phyloP scores from a whole-genome alignment of 2,888 invertebrate species.

The Scaptomyza caliginosa region DNA sequence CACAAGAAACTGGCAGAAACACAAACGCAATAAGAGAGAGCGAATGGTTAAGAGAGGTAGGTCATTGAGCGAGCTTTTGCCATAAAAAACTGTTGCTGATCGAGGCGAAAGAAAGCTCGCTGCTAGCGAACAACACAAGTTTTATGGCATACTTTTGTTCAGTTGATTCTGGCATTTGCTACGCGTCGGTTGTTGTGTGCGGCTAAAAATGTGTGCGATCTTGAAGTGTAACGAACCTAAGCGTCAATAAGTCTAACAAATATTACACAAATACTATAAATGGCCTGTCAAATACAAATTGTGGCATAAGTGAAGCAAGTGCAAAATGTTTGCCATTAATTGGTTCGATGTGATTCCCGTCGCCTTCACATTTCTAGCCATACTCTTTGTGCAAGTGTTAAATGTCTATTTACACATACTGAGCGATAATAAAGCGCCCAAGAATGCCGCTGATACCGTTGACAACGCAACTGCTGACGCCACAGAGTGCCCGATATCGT shows the following conservation, averaged over 20 bases:
- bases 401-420: slow-evolving; percentile 64
- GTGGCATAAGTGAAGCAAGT: slow-evolving; percentile 19
- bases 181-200: slow-evolving; percentile 33
- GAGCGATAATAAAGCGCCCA: slow-evolving; percentile 30
- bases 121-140: background rate
- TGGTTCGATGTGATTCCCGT: slow-evolving; percentile 79
- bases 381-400: slow-evolving; percentile 70
- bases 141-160: slow-evolving; percentile 31
- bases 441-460: slow-evolving; percentile 35
- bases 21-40: slow-evolving; percentile 1
- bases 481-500: slow-evolving; percentile 23
- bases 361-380: slow-evolving; percentile 57
- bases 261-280: slow-evolving; percentile 1
- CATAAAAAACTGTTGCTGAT: slow-evolving; percentile 35
- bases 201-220: slow-evolving; percentile 21
- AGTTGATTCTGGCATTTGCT: slow-evolving; percentile 51
- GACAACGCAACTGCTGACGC: slow-evolving; percentile 5
- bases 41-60: slow-evolving; percentile 7
- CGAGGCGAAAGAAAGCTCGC: slow-evolving; percentile 8
- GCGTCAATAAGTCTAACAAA: background rate
- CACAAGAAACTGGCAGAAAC: slow-evolving; percentile 6
- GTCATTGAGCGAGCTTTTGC: slow-evolving; percentile 47
- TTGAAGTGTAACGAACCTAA: slow-evolving; percentile 8
- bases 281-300: slow-evolving; percentile 36
- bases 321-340: slow-evolving; percentile 64